Evolutionary conservation across 35 echinoderm and acorn worm species (phyloP).

Genomic region (Ophioderma brevispina): DNA sequence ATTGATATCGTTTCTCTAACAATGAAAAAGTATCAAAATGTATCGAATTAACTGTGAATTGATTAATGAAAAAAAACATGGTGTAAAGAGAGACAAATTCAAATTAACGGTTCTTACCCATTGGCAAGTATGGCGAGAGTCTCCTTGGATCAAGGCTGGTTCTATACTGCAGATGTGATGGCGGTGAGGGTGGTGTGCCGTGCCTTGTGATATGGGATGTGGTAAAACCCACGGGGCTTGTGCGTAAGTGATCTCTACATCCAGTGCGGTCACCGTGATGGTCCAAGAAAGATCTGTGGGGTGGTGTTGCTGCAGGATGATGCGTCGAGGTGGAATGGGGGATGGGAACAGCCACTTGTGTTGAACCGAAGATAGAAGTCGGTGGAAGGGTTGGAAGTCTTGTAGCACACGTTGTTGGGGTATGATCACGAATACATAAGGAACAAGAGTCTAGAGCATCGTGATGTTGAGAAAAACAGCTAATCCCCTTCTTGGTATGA

Average conservation of each 20-base stretch:
- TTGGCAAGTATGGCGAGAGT: conserved; percentile 24
- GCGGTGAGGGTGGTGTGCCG: neutral
- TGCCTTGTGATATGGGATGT: neutral
- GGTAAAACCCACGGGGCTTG: neutral
- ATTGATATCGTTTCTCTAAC: no score
- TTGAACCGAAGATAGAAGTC: conserved; percentile 28
- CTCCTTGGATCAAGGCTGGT: conserved; percentile 29
- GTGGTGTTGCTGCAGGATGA: neutral
- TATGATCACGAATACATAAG: conserved; percentile 51
- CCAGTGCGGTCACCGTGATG: neutral
- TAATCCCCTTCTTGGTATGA: neutral
- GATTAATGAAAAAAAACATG: no score
- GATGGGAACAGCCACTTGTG: conserved; percentile 14
- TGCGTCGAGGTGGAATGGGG: conserved; percentile 23
- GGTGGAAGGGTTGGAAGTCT: conserved; percentile 34
- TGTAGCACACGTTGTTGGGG: conserved; percentile 8
- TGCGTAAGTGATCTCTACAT: neutral
- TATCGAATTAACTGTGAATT: no score
- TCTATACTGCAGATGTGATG: conserved; percentile 30
- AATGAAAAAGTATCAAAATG: no score
- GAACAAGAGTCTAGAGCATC: conserved; percentile 54
- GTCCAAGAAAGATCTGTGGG: neutral
- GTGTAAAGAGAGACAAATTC: no score
- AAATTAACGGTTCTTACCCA: no score
- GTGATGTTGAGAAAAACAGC: conserved; percentile 33